Evolutionary conservation across 2,797 vertebrate genomes (phyloP).

Genomic region (Pygocentrus nattereri): DNA sequence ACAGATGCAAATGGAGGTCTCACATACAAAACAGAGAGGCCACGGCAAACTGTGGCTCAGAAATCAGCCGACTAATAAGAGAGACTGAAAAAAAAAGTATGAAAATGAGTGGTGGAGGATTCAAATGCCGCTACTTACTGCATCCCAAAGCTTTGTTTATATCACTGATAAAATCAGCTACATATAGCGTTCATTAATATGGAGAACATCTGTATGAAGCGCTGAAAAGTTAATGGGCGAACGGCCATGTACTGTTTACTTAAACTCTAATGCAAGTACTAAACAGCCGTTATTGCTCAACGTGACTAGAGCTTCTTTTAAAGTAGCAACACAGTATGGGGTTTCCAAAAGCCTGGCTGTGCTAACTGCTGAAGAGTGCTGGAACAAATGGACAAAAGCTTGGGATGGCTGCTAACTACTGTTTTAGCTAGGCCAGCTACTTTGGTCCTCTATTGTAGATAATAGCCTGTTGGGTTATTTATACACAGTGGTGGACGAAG

Average conservation of each 20-base stretch:
- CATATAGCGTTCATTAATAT: not conserved
- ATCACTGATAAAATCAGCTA: not conserved
- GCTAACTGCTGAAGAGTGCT: not conserved
- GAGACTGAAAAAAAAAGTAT: not conserved
- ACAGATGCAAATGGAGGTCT: constrained; percentile 59
- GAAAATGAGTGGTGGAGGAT: not conserved
- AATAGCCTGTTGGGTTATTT: too few relatives aligned
- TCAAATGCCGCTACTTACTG: not conserved
- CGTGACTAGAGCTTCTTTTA: not conserved
- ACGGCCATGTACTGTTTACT: constrained; percentile 11
- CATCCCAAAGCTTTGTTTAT: not conserved
- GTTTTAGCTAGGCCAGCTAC: not conserved
- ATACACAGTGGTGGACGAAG: too few relatives aligned
- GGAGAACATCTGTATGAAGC: not conserved
- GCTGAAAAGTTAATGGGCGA: not conserved
- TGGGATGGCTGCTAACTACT: not conserved
- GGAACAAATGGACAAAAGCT: not conserved
- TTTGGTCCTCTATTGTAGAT: not conserved
- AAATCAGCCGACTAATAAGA: constrained; percentile 45
- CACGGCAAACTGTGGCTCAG: constrained; percentile 34
- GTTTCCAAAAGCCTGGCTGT: not conserved
- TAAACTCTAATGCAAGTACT: constrained; percentile 1
- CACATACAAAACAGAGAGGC: constrained; percentile 45
- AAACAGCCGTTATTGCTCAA: not conserved
- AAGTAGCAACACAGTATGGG: not conserved